These are phyloP conservation scores for Caenorhabditis imperialis DNA, from an alignment of 2,888 invertebrate genomes.

Conservation along the genomic window DNA sequence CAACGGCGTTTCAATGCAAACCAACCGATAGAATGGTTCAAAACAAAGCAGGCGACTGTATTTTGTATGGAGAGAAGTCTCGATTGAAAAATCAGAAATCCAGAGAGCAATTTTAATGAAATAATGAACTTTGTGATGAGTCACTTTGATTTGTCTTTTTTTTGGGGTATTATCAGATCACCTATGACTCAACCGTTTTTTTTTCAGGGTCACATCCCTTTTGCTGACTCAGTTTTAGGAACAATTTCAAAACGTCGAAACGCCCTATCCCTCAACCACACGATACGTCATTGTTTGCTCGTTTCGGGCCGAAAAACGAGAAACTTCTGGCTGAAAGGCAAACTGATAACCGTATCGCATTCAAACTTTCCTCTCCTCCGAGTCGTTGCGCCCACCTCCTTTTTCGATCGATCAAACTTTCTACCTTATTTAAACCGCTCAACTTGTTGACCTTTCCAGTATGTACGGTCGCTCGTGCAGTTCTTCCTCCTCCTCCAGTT, in stretches of 20 bases:
- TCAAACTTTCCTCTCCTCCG: constrained; percentile 19
- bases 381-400: constrained; percentile 27
- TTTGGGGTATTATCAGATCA: no score
- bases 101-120: no score
- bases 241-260: constrained; percentile 33
- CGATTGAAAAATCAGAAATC: no score
- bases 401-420: constrained; percentile 29
- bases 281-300: constrained; percentile 47
- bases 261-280: background rate
- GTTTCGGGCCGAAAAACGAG: constrained; percentile 25
- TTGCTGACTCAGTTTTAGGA: constrained; percentile 22
- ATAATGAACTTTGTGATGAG: no score
- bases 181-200: no score
- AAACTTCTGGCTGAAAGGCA: constrained; percentile 43
- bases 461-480: constrained; percentile 50
- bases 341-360: constrained; percentile 44
- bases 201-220: constrained; percentile 1
- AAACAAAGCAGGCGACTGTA: background rate
- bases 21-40: constrained; percentile 1
- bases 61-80: background rate
- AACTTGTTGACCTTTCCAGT: constrained; percentile 24
- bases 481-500: constrained; percentile 39
- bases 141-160: no score
- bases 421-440: constrained; percentile 18
- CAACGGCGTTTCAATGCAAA: background rate